These are phyloP conservation scores for Plusia festucae DNA, from an alignment of 2,888 invertebrate species.

Conservation along the genomic window DNA sequence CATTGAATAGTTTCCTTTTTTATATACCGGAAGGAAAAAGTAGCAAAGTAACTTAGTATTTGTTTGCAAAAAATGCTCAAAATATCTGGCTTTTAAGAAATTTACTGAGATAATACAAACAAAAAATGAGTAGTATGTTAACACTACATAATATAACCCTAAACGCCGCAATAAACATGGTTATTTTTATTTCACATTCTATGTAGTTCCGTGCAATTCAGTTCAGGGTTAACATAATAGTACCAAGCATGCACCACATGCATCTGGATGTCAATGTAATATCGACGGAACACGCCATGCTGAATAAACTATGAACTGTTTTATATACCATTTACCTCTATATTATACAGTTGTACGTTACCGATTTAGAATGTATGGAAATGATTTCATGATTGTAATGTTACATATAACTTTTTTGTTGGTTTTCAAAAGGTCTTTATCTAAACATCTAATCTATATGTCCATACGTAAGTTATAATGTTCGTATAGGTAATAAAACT, in stretches of 20 bases:
- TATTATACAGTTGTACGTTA: slow-evolving; percentile 11
- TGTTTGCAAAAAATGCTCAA: too few relatives aligned
- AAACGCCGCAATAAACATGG: slow-evolving; percentile 10
- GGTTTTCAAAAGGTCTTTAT: too few relatives aligned
- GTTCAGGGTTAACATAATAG: slow-evolving; percentile 57
- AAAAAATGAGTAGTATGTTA: not conserved
- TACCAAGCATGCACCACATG: slow-evolving; percentile 51
- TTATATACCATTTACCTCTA: slow-evolving; percentile 24
- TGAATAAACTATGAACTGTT: slow-evolving; percentile 55
- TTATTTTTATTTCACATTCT: slow-evolving; percentile 44
- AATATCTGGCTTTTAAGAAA: too few relatives aligned
- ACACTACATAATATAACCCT: not conserved
- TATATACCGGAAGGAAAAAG: too few relatives aligned
- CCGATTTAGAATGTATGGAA: slow-evolving; percentile 11
- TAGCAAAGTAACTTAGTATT: too few relatives aligned
- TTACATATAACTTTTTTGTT: too few relatives aligned
- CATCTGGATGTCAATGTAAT: slow-evolving; percentile 58
- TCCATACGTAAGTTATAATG: too few relatives aligned
- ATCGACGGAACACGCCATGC: slow-evolving; percentile 47
- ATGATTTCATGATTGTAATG: not conserved
- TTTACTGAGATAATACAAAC: too few relatives aligned
- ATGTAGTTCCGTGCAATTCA: slow-evolving; percentile 50
- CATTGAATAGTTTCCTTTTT: too few relatives aligned
- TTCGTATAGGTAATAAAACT: too few relatives aligned
- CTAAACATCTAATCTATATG: not conserved